These are phyloP conservation scores for Podarcis siculus DNA, from an alignment of 2,797 vertebrate species.

Conservation along the genomic window DNA sequence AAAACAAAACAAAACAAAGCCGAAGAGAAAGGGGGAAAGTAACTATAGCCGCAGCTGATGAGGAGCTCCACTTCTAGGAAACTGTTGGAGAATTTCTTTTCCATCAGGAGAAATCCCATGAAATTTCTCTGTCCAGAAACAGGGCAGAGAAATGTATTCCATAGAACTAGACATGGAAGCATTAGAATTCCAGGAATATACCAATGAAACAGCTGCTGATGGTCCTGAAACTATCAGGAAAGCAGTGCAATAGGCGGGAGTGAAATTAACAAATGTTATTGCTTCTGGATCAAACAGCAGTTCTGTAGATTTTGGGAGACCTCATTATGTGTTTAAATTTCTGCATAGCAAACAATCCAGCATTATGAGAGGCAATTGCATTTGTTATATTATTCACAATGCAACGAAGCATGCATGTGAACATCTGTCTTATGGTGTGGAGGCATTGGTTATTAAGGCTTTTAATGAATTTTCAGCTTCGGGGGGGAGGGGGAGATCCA, in stretches of 20 bases:
- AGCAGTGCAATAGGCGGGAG: not conserved
- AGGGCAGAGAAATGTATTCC: not conserved
- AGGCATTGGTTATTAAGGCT: slow-evolving; percentile 39
- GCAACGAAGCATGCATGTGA: slow-evolving; percentile 64
- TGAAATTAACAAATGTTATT: not conserved
- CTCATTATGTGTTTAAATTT: slow-evolving; percentile 39
- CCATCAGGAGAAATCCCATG: no score
- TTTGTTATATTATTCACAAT: slow-evolving; percentile 67
- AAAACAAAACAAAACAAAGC: no score
- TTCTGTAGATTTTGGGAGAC: slow-evolving; percentile 38
- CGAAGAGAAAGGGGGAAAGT: no score
- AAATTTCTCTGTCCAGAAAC: no score
- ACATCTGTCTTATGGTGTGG: slow-evolving; percentile 64
- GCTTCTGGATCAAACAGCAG: not conserved
- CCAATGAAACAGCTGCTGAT: not conserved
- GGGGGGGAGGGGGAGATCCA: slow-evolving; percentile 4
- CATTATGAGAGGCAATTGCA: slow-evolving; percentile 59
- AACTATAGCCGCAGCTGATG: no score
- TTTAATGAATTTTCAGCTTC: slow-evolving; percentile 57
- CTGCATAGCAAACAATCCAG: slow-evolving; percentile 50
- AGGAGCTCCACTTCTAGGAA: no score
- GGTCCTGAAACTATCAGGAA: slow-evolving; percentile 1
- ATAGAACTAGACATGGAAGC: slow-evolving; percentile 22
- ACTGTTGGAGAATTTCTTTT: no score
- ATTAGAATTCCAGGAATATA: not conserved